A percentile compares a stretch with the other conserved stretches of the same genome.
Conservation (phyloP, 2,888 invertebrate species). For the Itoplectis maculator region DNA sequence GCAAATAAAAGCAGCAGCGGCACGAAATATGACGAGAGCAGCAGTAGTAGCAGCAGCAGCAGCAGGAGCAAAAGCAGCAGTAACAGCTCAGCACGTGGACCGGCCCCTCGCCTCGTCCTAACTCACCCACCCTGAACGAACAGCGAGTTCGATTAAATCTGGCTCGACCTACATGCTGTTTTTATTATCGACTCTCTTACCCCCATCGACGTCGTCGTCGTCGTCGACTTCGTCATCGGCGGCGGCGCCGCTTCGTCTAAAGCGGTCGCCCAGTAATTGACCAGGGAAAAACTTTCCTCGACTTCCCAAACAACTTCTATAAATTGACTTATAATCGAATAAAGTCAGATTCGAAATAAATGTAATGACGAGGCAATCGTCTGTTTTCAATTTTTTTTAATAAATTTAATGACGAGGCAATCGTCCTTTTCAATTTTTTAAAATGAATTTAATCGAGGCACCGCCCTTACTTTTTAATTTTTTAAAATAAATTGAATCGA, state of each 20-base stretch:
- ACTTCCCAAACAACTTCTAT: too few relatives aligned
- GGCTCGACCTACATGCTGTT: slow-evolving; percentile 67
- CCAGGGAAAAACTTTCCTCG: not conserved
- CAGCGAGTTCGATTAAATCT: slow-evolving; percentile 67
- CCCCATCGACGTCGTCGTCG: slow-evolving; percentile 37
- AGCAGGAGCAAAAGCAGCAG: too few relatives aligned
- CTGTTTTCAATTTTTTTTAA: too few relatives aligned
- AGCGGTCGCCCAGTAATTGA: slow-evolving; percentile 38
- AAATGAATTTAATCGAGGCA: too few relatives aligned
- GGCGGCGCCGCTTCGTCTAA: slow-evolving; percentile 21
- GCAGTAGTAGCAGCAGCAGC: slow-evolving; percentile 13
- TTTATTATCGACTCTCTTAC: slow-evolving; percentile 62
- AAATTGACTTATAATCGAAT: too few relatives aligned
- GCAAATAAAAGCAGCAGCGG: not conserved
- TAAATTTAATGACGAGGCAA: too few relatives aligned
- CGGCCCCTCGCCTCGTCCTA: slow-evolving; percentile 19
- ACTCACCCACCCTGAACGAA: slow-evolving; percentile 48
- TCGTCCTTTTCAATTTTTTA: too few relatives aligned
- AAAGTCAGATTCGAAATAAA: too few relatives aligned
- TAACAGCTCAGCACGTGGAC: slow-evolving; percentile 46
- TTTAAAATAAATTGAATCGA: too few relatives aligned
- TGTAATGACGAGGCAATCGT: too few relatives aligned
- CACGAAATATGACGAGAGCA: slow-evolving; percentile 48
- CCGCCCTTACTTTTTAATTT: too few relatives aligned
- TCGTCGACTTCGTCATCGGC: slow-evolving; percentile 51